These are phyloP conservation scores for Carcinoscorpius rotundicauda DNA, from an alignment of 1,140 invertebrate species.

Conservation along the genomic window DNA sequence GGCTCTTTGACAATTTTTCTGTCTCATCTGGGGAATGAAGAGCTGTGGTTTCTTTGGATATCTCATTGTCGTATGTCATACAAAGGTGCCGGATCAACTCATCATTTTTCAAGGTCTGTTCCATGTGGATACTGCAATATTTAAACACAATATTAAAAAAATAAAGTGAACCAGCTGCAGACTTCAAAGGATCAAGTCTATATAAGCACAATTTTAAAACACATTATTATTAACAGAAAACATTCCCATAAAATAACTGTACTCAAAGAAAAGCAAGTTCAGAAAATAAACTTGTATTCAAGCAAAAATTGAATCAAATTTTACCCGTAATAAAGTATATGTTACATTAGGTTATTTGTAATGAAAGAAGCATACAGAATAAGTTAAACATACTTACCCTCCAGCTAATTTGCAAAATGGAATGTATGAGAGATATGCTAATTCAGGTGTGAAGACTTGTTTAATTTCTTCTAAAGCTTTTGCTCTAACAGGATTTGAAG, in stretches of 20 bases:
- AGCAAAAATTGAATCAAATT: background rate
- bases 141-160: constrained; percentile 8
- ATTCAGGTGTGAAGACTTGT: constrained; percentile 62
- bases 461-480: constrained; percentile 58
- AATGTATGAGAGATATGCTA: constrained; percentile 70
- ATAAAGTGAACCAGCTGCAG: background rate
- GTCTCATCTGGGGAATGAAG: too few species aligned
- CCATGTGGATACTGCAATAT: constrained; percentile 16
- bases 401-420: constrained; percentile 66
- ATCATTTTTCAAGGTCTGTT: constrained; percentile 53
- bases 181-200: background rate
- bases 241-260: background rate
- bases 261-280: background rate
- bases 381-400: constrained; percentile 37
- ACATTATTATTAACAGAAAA: background rate
- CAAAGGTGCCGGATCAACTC: constrained; percentile 63
- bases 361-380: background rate
- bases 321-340: background rate
- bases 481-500: constrained; percentile 8
- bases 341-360: background rate
- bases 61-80: constrained; percentile 34
- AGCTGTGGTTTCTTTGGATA: too few species aligned
- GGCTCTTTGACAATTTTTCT: too few species aligned
- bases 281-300: constrained; percentile 2
- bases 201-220: background rate